Base-by-base conservation (phyloP, 1,140 invertebrate genomes). In the Drosophila chauvacae region DNA sequence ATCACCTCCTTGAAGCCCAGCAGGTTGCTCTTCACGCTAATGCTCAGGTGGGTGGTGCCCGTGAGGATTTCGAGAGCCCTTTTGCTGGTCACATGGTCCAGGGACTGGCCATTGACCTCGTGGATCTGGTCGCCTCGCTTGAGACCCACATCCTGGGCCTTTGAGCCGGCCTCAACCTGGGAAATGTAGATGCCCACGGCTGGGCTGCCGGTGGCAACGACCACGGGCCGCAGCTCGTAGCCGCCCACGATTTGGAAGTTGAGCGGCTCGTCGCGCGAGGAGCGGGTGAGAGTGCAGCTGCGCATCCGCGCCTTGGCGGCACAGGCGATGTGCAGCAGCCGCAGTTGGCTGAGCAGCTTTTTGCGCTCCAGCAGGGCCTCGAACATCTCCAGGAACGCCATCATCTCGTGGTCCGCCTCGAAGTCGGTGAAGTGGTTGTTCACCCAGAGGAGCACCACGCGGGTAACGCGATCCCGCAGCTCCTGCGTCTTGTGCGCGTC, bases 381-480 rank as follows among this genome's bases (percentile, higher is more conserved):
- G 94, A 99, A 99, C 56, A 95, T 95, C 93, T 99, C 98, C 48
- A 99, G 93, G 91, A 99, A 98, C 77, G 98, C 97, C 95, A 98
- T 98, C 98, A 99, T 98, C 39, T 96, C 95, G 33, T 97, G 96
- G 94, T 98, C 97, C 7, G 96, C 98, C 93, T 99, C 99, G 93
- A 99, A 99, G 92, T 99, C 99, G 28, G 98, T 99, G 91, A 99
- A 99, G 94, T 99, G 98, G 93, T 99, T 99, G 92, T 99, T 99
- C 0, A 99, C 98, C 99, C 99, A 99, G 1, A 99, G 93, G 3
- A 99, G 93, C 1, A 99, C 97, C 0, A 99, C 98, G 62, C 98
- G 94, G 0, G 98, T 98, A 1, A 99, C 98, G 91, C 97, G 94
- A 92, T 99, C 98, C 56, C 98, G 94, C 7, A 92, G 69, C 61